phyloP scores from a whole-genome alignment of 2,797 vertebrate species.

The Pitangus sulphuratus region DNA sequence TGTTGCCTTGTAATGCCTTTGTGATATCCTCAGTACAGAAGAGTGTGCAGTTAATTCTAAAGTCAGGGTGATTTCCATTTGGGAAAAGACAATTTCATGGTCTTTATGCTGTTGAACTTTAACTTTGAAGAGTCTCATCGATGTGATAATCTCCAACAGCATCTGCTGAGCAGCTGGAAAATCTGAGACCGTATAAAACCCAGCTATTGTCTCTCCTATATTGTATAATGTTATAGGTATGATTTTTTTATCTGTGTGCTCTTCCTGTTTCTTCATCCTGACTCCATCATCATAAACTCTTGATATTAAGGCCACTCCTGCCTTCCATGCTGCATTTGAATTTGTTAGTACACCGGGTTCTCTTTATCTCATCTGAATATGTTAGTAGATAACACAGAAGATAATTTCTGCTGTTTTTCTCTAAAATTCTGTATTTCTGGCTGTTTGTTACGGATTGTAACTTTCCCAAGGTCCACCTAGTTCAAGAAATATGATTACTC shows the following conservation, averaged over 20 bases:
- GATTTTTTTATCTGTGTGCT: conserved; percentile 28
- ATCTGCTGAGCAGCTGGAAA: conserved; percentile 58
- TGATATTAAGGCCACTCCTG: conserved; percentile 31
- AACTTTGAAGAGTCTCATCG: conserved; percentile 16
- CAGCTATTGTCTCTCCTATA: neutral
- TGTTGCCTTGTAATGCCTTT: neutral
- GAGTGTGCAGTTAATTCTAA: neutral
- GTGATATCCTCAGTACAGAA: neutral
- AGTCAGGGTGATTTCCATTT: conserved; percentile 28
- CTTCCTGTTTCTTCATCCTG: neutral
- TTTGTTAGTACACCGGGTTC: neutral
- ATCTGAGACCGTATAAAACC: conserved; percentile 48
- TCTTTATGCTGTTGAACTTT: conserved; percentile 69
- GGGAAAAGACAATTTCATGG: conserved; percentile 56
- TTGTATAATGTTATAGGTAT: neutral
- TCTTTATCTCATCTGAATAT: conserved; percentile 37
- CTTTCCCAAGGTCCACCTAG: neutral
- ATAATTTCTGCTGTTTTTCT: conserved; percentile 30
- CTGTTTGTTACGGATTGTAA: neutral
- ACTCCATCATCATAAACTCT: neutral
- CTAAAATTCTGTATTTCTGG: neutral
- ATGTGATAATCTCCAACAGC: conserved; percentile 52
- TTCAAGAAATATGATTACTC: neutral
- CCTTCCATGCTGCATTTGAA: neutral
- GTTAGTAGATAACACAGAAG: neutral